Evolutionary conservation across 1,140 invertebrate species (phyloP).

Genomic region (Dufourea novaeangliae): DNA sequence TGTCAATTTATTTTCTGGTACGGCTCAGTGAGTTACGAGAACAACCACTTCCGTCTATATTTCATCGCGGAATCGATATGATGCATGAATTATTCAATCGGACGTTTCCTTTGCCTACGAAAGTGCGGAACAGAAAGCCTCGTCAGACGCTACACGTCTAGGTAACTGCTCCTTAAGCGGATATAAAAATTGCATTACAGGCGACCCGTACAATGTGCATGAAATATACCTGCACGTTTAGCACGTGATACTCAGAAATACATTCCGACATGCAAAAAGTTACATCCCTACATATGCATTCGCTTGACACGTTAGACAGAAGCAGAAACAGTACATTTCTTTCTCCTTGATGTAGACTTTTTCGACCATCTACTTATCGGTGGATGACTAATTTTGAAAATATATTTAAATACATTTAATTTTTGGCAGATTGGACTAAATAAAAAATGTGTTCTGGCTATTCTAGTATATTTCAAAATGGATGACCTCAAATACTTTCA

Average conservation of each 20-base stretch:
- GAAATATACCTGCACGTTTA: neutral
- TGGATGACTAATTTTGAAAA: no score
- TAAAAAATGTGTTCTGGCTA: no score
- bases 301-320: neutral
- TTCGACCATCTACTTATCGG: no score
- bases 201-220: neutral
- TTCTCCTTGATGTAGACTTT: no score
- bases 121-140: neutral
- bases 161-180: slow-evolving; percentile 30
- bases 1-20: neutral
- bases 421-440: no score
- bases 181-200: slow-evolving; percentile 35
- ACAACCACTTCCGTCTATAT: slow-evolving; percentile 34
- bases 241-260: neutral
- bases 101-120: slow-evolving; percentile 41
- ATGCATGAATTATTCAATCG: slow-evolving; percentile 57
- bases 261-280: neutral
- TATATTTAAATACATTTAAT: no score
- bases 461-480: no score
- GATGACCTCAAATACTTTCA: no score
- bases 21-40: slow-evolving; percentile 21
- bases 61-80: slow-evolving; percentile 43
- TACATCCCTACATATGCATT: neutral
- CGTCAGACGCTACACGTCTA: slow-evolving; percentile 19
- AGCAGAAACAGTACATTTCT: neutral